Base-by-base conservation (phyloP, 1,140 invertebrate species). In the Trissolcus basalis region DNA sequence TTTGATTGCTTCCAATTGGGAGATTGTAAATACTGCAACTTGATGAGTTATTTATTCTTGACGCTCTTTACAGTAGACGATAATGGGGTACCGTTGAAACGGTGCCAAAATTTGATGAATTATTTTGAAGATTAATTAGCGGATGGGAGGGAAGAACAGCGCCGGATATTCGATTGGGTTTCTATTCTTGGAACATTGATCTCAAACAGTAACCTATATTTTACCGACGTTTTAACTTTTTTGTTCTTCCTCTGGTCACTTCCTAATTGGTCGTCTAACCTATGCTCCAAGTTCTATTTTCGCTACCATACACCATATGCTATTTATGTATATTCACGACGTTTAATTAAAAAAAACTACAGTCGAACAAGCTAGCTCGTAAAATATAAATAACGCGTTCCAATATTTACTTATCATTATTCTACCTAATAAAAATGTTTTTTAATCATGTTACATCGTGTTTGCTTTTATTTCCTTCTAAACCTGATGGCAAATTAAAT, bases 271-370 rank as follows among this genome's bases (percentile, higher is more conserved):
- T 53, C 50, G 32, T 54, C 32, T 44, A 51, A 36, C 10, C 35
- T 48, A 47, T 36, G 39, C 11, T 11, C 33, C 0, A 9, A 36
- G n/a, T 36, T 48, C 33, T 49, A 59, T 59, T 60, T 60, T 61
- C 50, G 36, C 32, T 45, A 35, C 1, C n/a, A 15, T n/a, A 51
- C n/a, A n/a, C 49, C 59, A 53, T 16, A 36, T 53, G 49, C 41
- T 44, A 16, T 35, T 15, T 5, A 27, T 27, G 19, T 39, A 7
- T 15, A 51, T 16, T 15, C 44, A 50, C 47, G 36, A 32, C 47
- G 51, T 61, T 58, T 51, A 50, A 61, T 61, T 61, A 61, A 61
- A 44, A 27, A 27, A 15, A 43, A 16, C 14, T 8, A 11, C 7
- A 33, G 48, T 32, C 50, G 35, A 61, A 61, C 51, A 44, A 12